These are phyloP conservation scores for Heteractis magnifica DNA, from an alignment of 92 coral and sea anemone species.

Conservation along the genomic window DNA sequence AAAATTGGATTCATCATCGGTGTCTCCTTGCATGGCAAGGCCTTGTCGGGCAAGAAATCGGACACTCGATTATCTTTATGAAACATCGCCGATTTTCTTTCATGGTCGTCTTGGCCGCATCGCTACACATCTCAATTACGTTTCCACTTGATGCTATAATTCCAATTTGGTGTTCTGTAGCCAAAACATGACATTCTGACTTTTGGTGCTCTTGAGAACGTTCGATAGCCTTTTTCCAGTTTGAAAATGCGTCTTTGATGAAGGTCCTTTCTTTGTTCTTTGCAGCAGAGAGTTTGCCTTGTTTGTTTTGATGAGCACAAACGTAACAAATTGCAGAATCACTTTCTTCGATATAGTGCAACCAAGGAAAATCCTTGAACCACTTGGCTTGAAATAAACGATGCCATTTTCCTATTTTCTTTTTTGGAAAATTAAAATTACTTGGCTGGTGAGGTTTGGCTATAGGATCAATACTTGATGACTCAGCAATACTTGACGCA, in stretches of 20 bases:
- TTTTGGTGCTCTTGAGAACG: conserved; percentile 56
- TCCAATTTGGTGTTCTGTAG: conserved; percentile 46
- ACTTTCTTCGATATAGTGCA: conserved; percentile 60
- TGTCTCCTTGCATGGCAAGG: conserved; percentile 48
- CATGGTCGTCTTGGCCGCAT: conserved; percentile 47
- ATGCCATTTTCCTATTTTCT: conserved; percentile 44
- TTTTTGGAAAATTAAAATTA: conserved; percentile 59
- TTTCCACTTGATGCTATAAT: conserved; percentile 54
- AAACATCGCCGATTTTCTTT: too few species aligned
- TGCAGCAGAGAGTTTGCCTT: conserved; percentile 47
- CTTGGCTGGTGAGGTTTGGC: conserved; percentile 50
- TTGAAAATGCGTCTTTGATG: conserved; percentile 43
- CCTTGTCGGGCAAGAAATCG: conserved; percentile 59
- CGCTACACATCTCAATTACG: conserved; percentile 52
- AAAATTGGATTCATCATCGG: too few species aligned
- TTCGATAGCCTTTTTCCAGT: conserved; percentile 62
- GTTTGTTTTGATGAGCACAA: conserved; percentile 49
- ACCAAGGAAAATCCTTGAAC: too few species aligned
- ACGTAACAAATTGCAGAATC: conserved; percentile 63
- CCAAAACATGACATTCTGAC: conserved; percentile 54
- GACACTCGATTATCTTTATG: conserved; percentile 41
- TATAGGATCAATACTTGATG: conserved; percentile 9
- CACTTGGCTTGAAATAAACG: too few species aligned
- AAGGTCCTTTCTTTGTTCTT: conserved; percentile 60
- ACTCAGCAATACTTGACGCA: not conserved